Evolutionary conservation across 2,888 invertebrate species (phyloP), one percentile per base, ranked within the genome.

Genomic region (Cataglyphis albicans): DNA sequence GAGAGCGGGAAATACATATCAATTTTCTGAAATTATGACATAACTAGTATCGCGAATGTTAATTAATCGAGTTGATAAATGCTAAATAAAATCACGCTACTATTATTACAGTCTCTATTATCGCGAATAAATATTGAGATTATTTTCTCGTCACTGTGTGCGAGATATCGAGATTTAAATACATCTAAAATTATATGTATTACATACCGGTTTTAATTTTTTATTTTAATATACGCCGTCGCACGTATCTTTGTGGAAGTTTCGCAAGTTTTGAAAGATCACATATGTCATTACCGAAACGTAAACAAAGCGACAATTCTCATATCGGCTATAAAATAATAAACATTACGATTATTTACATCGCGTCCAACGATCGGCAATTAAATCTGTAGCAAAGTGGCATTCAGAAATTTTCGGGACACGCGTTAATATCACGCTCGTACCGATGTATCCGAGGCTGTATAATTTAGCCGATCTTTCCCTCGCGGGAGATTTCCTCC

Each of bases 381-480:
- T 81, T 81, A 74, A 81, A 64, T 74, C 25, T 18, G 15, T 41
- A 15, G 41, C 41, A 4, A 21, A 32, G 18, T 9, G 55, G 2
- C 3, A 38, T 55, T 74, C 63, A n/a, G 32, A 81, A 73, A 64
- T 32, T 74, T 64, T 25, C 18, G 38, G 12, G 21, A 67, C 82
- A 82, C 57, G 82, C 57, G 76, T 76, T 76, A 76, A 73, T 35
- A 68, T 41, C 72, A 25, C 57, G 35, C 57, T 55, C 55, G 61
- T 25, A 65, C n/a, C 48, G n/a, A 64, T 9, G n/a, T 67, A 73
- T 52, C 52, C 44, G 29, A 18, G 44, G 21, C 29, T 55, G 29
- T 52, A 21, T 84, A 74, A 75, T 65, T 75, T 57, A n/a, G 18
- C 44, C 6, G 73, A 83, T 78, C 68, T 85, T 70, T 38, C 52